phyloP scores from a whole-genome alignment of 2,113 vertebrate genomes.

The Fulmarus glacialis region DNA sequence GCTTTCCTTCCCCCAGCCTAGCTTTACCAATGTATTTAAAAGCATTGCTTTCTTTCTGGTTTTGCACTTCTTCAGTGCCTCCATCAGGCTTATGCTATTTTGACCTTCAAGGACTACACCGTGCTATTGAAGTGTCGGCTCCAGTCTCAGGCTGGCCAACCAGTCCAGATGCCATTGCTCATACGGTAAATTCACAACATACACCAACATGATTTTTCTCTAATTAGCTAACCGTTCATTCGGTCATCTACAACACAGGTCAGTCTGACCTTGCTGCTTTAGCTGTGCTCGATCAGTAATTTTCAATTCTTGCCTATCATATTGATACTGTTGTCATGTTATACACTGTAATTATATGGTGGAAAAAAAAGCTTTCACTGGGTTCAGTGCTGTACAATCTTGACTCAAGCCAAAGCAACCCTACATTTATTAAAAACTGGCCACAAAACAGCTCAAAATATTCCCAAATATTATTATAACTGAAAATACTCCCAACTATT shows the following conservation, averaged over 20 bases:
- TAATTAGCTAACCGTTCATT: neutral
- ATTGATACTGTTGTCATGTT: neutral
- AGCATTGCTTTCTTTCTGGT: neutral
- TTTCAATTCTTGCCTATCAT: neutral
- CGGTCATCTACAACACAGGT: accelerated
- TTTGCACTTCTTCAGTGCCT: neutral
- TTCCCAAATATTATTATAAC: slow-evolving; percentile 41
- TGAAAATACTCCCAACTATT: slow-evolving; percentile 41
- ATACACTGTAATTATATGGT: accelerated
- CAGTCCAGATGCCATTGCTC: neutral
- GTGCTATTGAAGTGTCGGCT: neutral
- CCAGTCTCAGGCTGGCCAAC: neutral
- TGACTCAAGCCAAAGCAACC: neutral
- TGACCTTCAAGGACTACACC: neutral
- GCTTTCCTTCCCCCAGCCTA: neutral
- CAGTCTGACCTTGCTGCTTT: neutral
- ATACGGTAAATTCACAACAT: neutral
- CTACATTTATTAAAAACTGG: neutral
- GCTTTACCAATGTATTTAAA: neutral
- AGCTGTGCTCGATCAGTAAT: neutral
- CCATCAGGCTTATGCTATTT: neutral
- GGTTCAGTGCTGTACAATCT: neutral
- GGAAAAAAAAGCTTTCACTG: neutral
- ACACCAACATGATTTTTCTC: neutral
- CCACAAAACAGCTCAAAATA: neutral